Base-by-base conservation (phyloP, 2,888 invertebrate species). In the Hyalella azteca region DNA sequence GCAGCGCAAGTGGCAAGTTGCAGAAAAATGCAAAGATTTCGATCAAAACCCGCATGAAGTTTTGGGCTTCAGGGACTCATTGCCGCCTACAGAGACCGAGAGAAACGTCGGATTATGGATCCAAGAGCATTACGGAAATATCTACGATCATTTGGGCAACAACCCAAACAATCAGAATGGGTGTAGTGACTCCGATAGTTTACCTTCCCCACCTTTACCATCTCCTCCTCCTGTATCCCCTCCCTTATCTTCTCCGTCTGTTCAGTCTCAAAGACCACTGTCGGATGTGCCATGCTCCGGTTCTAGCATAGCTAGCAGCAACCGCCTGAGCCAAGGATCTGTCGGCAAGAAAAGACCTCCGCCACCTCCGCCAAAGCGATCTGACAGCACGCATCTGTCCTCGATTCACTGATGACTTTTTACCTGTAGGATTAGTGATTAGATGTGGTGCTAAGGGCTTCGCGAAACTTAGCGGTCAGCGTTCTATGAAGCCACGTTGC, bases 1-100 rank as follows among this genome's bases (percentile, higher is more conserved):
- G 94, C 91, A 94, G 85, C 95, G 95, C 87, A 96, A 96, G 87
- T 94, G 94, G 94, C 94, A 95, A 86, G 95, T 96, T 0, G 95
- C 96, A 3, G 95, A 96, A 87, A 96, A 96, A 87, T 95, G 96
- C 87, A 94, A 95, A 88, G 89, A 93, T 36, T 95, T 96, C 87
- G 92, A 93, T n/a, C 94, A 95, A 1, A 94, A 94, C 50, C 95
- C 96, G 0, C 95, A 95, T 87, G 95, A 96, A 87, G 95, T 96
- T 2, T 90, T 96, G 9, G 96, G 96, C 0, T 96, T 96, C 87
- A 90, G 96, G 79, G 87, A 88, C 82, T 86, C 86, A 45, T 73
- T 82, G 50, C 83, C 83, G 9, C 80, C 79, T 36, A 49, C 73
- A 7, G 93, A 93, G 86, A 91, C 92, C n/a, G 93, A 93, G 87